phyloP scores from a whole-genome alignment of 2,113 vertebrate genomes.

The Leiothrix lutea region DNA sequence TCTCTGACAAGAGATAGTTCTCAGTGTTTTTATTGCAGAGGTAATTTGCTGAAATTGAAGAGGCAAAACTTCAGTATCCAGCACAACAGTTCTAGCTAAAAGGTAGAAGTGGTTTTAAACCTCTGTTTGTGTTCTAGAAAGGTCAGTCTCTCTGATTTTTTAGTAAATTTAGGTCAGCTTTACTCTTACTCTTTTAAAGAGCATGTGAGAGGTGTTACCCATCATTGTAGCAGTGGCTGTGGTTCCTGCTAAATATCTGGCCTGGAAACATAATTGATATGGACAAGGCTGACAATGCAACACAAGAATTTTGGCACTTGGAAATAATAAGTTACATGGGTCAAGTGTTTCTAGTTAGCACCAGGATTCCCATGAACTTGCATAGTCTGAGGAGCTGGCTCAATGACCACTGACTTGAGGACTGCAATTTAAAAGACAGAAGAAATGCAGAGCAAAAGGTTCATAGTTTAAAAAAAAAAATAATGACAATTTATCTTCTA shows the following conservation, averaged over 20 bases:
- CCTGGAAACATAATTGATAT: not conserved
- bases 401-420: not conserved
- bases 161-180: not conserved
- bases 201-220: not conserved
- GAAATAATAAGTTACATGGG: not conserved
- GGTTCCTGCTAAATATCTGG: not conserved
- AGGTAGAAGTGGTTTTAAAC: not conserved
- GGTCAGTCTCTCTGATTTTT: not conserved
- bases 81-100: not conserved
- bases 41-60: not conserved
- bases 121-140: not conserved
- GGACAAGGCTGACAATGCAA: not conserved
- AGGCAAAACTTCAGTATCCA: not conserved
- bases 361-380: not conserved
- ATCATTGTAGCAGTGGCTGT: not conserved
- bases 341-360: not conserved
- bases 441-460: not conserved
- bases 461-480: rapidly evolving
- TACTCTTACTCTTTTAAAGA: not conserved
- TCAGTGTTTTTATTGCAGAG: not conserved
- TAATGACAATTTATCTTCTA: not conserved
- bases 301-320: not conserved
- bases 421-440: not conserved
- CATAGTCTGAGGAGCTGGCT: not conserved
- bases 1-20: not conserved